These are phyloP conservation scores for Rhadina sibilatrix DNA, from an alignment of 2,113 vertebrate species.

Conservation along the genomic window DNA sequence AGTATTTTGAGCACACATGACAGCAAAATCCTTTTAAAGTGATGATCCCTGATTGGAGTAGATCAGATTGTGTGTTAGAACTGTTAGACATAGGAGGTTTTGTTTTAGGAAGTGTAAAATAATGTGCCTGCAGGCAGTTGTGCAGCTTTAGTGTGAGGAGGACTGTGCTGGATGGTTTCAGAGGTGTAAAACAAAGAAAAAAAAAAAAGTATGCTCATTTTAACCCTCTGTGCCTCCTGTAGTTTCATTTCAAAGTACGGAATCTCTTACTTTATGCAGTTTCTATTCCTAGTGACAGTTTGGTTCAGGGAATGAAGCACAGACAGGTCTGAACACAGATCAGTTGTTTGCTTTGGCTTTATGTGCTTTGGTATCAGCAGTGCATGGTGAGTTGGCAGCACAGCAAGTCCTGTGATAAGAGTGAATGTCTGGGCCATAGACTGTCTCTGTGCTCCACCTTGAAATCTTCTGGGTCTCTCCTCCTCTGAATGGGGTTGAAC, in stretches of 20 bases:
- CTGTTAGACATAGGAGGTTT: background rate
- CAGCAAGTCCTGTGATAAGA: background rate
- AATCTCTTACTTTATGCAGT: background rate
- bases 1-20: rapidly evolving
- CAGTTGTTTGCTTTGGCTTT: background rate
- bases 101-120: background rate
- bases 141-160: background rate
- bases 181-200: background rate
- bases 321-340: background rate
- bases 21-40: background rate
- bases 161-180: background rate
- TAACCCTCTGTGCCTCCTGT: background rate
- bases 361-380: background rate
- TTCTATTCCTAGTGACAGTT: background rate
- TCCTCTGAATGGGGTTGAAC: background rate
- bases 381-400: background rate
- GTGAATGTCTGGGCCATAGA: background rate
- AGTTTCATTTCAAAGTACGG: background rate
- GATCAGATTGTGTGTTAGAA: background rate
- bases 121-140: background rate
- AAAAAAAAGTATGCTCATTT: background rate
- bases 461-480: background rate
- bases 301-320: background rate
- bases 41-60: background rate
- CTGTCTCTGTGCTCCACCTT: background rate